Percentiles rank a stretch among this genome's conserved stretches.
phyloP scores from a whole-genome alignment of 2,888 invertebrate species.

The Campaea margaritaria region DNA sequence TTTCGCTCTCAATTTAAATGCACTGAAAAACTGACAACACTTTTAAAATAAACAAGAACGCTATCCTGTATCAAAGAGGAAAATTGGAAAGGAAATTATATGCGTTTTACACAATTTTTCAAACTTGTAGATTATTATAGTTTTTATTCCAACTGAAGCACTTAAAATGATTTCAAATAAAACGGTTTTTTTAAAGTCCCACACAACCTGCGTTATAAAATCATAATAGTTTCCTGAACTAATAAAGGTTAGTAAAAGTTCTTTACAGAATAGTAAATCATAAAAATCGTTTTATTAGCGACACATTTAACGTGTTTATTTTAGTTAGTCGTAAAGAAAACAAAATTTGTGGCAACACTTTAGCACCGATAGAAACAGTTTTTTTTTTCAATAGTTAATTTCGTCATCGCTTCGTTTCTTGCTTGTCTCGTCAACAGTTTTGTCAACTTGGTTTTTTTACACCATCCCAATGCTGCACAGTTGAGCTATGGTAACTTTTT shows the following conservation, averaged over 20 bases:
- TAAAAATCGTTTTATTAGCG: conserved; percentile 42
- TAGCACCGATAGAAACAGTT: conserved; percentile 6
- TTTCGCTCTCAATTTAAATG: conserved; percentile 18
- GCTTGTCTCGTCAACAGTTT: no score
- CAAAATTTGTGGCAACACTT: conserved; percentile 12
- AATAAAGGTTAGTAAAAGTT: conserved; percentile 48
- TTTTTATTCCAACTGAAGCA: conserved; percentile 27
- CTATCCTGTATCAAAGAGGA: conserved; percentile 22
- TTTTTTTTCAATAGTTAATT: background rate
- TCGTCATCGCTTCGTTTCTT: background rate
- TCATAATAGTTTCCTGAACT: conserved; percentile 51
- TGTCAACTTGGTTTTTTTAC: background rate
- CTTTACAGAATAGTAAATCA: conserved; percentile 46
- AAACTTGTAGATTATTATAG: conserved; percentile 13
- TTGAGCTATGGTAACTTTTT: conserved; percentile 6
- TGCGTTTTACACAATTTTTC: conserved; percentile 24
- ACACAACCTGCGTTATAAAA: conserved; percentile 38
- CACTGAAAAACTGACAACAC: conserved; percentile 18
- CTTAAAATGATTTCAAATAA: conserved; percentile 42
- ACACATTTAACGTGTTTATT: conserved; percentile 37
- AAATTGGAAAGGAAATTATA: conserved; percentile 7
- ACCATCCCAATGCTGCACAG: background rate
- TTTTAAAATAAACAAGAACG: conserved; percentile 6
- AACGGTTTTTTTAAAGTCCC: conserved; percentile 38
- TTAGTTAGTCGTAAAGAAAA: conserved; percentile 28